Percentiles rank a stretch among this genome's conserved stretches.
Evolutionary conservation across 37 sponge, comb jelly and placozoan species (phyloP).

Genomic region (Eunapius fragilis): DNA sequence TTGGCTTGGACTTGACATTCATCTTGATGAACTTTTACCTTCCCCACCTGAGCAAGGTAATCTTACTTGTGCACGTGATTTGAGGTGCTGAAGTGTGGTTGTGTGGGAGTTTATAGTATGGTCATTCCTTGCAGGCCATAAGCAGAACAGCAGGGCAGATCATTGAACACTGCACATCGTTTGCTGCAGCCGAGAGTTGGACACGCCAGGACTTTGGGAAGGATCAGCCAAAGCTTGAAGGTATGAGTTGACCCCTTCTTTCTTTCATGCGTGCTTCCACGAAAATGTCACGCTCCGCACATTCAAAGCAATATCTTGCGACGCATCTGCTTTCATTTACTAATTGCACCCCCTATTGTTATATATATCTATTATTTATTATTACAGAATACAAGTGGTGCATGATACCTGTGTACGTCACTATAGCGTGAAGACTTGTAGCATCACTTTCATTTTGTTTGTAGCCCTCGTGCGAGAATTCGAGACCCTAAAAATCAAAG

Average conservation of each 20-base stretch:
- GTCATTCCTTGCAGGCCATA: conserved; percentile 37
- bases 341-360: no score
- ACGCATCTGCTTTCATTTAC: no score
- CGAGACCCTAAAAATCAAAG: conserved; percentile 69
- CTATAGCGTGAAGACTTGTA: no score
- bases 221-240: conserved; percentile 51
- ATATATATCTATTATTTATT: no score
- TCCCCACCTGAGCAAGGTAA: conserved; percentile 46
- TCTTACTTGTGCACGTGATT: not conserved
- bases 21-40: conserved; percentile 43
- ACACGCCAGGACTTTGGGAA: conserved; percentile 63
- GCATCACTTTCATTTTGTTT: not conserved
- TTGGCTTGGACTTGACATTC: conserved; percentile 58
- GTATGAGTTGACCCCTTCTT: not conserved
- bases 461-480: conserved; percentile 60
- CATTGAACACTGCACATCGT: conserved; percentile 29
- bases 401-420: no score
- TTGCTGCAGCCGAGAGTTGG: conserved; percentile 71
- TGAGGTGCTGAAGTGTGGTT: no score
- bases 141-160: conserved; percentile 32
- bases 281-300: no score
- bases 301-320: no score
- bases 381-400: no score
- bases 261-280: no score
- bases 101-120: no score